Percentiles rank a stretch among this genome's conserved stretches.
Evolutionary conservation across 2,888 invertebrate species (phyloP).

Genomic region (Oscheius sp.): DNA sequence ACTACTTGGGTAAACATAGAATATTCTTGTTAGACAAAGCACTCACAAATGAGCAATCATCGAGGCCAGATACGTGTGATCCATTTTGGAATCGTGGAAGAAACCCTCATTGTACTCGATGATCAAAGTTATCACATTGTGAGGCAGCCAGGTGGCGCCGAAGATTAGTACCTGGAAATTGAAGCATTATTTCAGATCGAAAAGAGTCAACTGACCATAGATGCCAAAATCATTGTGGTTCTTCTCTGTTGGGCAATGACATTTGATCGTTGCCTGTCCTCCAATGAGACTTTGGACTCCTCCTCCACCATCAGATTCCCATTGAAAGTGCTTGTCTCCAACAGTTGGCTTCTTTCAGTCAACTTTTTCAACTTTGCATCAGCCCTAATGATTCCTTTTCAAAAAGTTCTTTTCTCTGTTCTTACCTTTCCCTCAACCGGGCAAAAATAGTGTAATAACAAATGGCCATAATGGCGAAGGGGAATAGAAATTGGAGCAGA

Average conservation of each 20-base stretch:
- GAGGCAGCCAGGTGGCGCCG: slow-evolving; percentile 64
- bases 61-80: slow-evolving; percentile 67
- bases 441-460: slow-evolving; percentile 89
- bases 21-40: slow-evolving; percentile 2
- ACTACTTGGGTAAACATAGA: neutral
- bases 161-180: slow-evolving; percentile 59
- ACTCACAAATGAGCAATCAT: slow-evolving; percentile 68
- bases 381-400: slow-evolving; percentile 40
- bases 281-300: slow-evolving; percentile 16
- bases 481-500: slow-evolving; percentile 90
- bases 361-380: slow-evolving; percentile 67
- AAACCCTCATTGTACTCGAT: slow-evolving; percentile 66
- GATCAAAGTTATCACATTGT: slow-evolving; percentile 61
- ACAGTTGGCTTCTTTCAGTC: slow-evolving; percentile 64
- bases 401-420: neutral
- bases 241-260: slow-evolving; percentile 58
- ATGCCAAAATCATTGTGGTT: slow-evolving; percentile 60
- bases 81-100: slow-evolving; percentile 44
- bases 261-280: slow-evolving; percentile 49
- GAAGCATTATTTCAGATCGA: neutral
- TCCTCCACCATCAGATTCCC: slow-evolving; percentile 18
- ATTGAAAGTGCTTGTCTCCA: slow-evolving; percentile 52
- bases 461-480: slow-evolving; percentile 91
- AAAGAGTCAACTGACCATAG: slow-evolving; percentile 46
- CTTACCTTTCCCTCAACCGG: slow-evolving; percentile 55